phyloP scores from a whole-genome alignment of 2,888 invertebrate species.

The Liposcelis brunnea region DNA sequence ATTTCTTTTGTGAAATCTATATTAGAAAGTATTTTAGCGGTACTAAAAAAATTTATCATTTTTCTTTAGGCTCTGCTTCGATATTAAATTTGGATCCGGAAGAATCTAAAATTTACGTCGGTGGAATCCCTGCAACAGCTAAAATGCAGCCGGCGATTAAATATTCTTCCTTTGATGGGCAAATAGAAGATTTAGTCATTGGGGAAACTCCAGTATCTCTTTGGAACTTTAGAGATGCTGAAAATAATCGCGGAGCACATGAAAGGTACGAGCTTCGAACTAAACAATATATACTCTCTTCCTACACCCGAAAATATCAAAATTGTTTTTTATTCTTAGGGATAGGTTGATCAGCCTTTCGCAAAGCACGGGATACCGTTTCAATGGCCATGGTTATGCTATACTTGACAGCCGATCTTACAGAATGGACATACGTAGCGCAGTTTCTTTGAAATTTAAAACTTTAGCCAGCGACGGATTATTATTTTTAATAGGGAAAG shows the following conservation, averaged over 20 bases:
- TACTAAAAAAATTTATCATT: too few relatives aligned
- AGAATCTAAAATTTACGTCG: constrained; percentile 77
- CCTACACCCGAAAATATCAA: too few relatives aligned
- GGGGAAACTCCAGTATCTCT: constrained; percentile 80
- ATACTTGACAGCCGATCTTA: constrained; percentile 48
- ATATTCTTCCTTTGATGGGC: constrained; percentile 66
- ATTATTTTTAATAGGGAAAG: constrained; percentile 69
- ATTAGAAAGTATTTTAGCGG: too few relatives aligned
- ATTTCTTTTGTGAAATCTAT: too few relatives aligned
- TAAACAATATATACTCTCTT: too few relatives aligned
- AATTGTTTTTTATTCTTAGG: too few relatives aligned
- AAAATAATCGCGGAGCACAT: constrained; percentile 50
- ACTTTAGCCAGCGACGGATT: constrained; percentile 73
- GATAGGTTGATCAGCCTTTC: constrained; percentile 48
- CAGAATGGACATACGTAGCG: constrained; percentile 36
- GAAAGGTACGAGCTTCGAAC: constrained; percentile 40
- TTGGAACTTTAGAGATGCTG: constrained; percentile 81
- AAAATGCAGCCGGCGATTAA: constrained; percentile 47
- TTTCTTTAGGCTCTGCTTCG: constrained; percentile 45
- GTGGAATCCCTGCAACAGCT: constrained; percentile 62
- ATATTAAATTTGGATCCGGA: constrained; percentile 84
- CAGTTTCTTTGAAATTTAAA: constrained; percentile 67
- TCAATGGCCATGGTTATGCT: constrained; percentile 80
- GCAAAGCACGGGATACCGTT: constrained; percentile 61
- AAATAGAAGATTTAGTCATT: constrained; percentile 78